Evolutionary conservation across 23 tunicate species (phyloP).

Genomic region (Ascidia mentula): DNA sequence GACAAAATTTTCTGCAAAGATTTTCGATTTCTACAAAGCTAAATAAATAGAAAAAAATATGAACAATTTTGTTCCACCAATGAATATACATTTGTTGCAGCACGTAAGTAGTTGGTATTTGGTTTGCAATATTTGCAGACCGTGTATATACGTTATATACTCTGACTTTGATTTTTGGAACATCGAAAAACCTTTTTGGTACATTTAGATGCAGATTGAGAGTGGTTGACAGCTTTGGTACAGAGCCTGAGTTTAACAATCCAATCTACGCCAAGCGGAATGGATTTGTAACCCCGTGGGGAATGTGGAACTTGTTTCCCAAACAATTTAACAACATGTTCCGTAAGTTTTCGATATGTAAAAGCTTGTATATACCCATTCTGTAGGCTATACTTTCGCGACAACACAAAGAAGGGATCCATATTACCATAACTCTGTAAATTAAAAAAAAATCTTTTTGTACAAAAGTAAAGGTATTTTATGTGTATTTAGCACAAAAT

Average conservation of each 20-base stretch:
- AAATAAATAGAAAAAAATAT: too few relatives aligned
- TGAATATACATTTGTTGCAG: too few relatives aligned
- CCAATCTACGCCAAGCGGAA: conserved; percentile 51
- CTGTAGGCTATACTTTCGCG: neutral
- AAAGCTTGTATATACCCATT: neutral
- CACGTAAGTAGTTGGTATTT: too few relatives aligned
- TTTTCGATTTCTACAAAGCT: too few relatives aligned
- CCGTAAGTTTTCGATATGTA: conserved; percentile 47
- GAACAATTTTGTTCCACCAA: too few relatives aligned
- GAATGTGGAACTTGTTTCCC: conserved; percentile 66
- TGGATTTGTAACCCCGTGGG: conserved; percentile 56
- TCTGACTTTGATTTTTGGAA: too few relatives aligned
- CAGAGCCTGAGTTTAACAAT: conserved; percentile 87
- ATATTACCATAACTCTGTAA: neutral
- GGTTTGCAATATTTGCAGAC: too few relatives aligned
- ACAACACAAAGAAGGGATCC: neutral
- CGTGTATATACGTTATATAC: too few relatives aligned
- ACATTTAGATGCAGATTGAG: conserved; percentile 67
- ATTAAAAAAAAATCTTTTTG: neutral
- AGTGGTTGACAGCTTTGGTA: conserved; percentile 91
- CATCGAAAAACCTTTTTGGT: too few relatives aligned
- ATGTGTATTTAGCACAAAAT: neutral
- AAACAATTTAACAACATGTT: conserved; percentile 96
- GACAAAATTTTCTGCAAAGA: too few relatives aligned
- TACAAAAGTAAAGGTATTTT: neutral